Conservation (phyloP, 2,113 vertebrate species). For the Nothoprocta perdicaria region DNA sequence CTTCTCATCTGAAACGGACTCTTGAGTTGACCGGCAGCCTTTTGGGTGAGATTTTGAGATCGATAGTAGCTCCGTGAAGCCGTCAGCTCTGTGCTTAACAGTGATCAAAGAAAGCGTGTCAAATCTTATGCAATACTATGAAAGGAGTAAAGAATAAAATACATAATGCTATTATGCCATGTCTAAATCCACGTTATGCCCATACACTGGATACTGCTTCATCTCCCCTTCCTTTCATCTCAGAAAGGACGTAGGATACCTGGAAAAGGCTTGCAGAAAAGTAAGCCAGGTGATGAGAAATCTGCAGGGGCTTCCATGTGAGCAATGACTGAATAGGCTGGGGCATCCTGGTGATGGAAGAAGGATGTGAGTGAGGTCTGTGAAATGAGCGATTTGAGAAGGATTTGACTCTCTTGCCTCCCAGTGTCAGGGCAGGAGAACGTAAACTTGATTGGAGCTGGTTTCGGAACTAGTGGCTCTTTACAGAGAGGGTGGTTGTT, state of each 20-base stretch:
- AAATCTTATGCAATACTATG: neutral
- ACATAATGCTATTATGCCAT: neutral
- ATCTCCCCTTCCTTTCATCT: neutral
- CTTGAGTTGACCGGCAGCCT: neutral
- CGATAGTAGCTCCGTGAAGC: neutral
- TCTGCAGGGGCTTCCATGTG: neutral
- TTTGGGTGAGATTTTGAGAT: neutral
- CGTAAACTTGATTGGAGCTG: neutral
- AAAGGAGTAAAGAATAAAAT: neutral
- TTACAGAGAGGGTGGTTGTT: neutral
- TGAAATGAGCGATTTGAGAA: neutral
- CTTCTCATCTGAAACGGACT: neutral
- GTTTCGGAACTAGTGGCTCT: neutral
- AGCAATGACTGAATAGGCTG: neutral
- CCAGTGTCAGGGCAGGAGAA: neutral
- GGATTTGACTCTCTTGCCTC: neutral
- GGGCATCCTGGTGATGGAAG: neutral
- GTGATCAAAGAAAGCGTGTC: neutral
- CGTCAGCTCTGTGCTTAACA: neutral
- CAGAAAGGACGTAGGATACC: neutral
- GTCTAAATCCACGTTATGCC: neutral
- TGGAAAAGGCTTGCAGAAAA: neutral
- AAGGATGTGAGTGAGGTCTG: neutral
- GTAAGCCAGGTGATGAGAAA: accelerated
- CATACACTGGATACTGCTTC: neutral